These are phyloP conservation scores for Apamea epomidion DNA, from an alignment of 2,888 invertebrate genomes.

Conservation along the genomic window DNA sequence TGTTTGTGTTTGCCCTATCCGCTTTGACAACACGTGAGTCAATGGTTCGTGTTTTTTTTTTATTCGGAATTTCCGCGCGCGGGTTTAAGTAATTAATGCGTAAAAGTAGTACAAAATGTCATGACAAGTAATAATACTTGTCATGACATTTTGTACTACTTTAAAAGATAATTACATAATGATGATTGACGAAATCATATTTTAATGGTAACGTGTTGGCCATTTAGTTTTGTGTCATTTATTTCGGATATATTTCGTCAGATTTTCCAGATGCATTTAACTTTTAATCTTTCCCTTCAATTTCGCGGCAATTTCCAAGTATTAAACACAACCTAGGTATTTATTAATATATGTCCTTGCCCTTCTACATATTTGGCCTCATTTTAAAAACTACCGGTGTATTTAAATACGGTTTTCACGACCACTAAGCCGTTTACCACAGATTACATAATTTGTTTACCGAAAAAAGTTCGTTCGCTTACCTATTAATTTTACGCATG, in stretches of 20 bases:
- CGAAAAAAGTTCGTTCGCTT: conserved; percentile 12
- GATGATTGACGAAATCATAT: conserved; percentile 7
- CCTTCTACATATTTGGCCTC: conserved; percentile 9
- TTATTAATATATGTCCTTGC: not conserved
- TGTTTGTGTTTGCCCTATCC: conserved; percentile 53
- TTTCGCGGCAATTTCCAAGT: not conserved
- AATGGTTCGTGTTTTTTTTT: conserved; percentile 17
- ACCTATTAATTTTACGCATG: conserved; percentile 27
- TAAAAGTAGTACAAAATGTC: too few relatives aligned
- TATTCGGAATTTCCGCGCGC: conserved; percentile 3
- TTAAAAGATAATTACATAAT: conserved; percentile 2
- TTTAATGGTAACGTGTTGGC: not conserved
- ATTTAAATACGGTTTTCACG: conserved; percentile 24
- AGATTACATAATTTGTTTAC: conserved; percentile 35
- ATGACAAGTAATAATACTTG: conserved; percentile 30
- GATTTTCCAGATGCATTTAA: not conserved
- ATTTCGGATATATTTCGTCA: not conserved
- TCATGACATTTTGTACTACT: conserved; percentile 1
- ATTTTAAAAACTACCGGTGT: conserved; percentile 25
- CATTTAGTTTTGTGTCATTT: not conserved
- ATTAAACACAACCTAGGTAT: not conserved
- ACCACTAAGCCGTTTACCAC: conserved; percentile 27
- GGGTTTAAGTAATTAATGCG: conserved; percentile 19
- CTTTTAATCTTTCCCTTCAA: not conserved
- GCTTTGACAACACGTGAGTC: conserved; percentile 35